phyloP scores from a whole-genome alignment of 2,888 invertebrate genomes.

The Catocala fraxini region DNA sequence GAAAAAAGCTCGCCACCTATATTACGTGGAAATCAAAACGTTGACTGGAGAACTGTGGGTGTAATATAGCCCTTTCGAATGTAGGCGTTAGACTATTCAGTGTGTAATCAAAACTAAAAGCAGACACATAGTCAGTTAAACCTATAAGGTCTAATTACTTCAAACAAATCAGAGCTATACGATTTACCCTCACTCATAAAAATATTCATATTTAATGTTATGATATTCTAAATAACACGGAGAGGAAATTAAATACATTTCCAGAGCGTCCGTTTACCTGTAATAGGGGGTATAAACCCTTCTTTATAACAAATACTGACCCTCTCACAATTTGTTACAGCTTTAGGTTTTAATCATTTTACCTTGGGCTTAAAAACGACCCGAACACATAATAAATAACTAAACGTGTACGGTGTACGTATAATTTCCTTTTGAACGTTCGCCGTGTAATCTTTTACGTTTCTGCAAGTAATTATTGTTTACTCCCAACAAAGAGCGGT shows the following conservation, averaged over 20 bases:
- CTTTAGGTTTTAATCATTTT: conserved; percentile 47
- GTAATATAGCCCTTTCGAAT: too few species aligned
- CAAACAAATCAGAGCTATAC: conserved; percentile 12
- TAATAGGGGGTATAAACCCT: conserved; percentile 41
- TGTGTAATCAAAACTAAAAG: too few species aligned
- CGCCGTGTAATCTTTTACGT: conserved; percentile 10
- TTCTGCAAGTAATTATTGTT: neutral
- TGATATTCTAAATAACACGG: conserved; percentile 30
- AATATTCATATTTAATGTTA: conserved; percentile 25
- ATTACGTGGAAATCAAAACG: too few species aligned
- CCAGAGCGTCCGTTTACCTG: conserved; percentile 23
- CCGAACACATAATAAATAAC: conserved; percentile 42
- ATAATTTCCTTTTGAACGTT: conserved; percentile 23
- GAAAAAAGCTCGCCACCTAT: too few species aligned
- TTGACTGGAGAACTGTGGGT: too few species aligned
- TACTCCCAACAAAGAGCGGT: too few species aligned
- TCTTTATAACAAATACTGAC: conserved; percentile 46
- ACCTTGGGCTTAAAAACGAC: conserved; percentile 42
- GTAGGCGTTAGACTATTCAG: too few species aligned
- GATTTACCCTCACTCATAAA: conserved; percentile 14
- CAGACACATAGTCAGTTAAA: neutral
- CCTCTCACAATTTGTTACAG: conserved; percentile 50
- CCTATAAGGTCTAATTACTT: conserved; percentile 8
- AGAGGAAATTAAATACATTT: conserved; percentile 50
- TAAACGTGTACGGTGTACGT: conserved; percentile 23